Conservation (phyloP, 2,888 invertebrate species). For the Sarcophaga variegata region DNA sequence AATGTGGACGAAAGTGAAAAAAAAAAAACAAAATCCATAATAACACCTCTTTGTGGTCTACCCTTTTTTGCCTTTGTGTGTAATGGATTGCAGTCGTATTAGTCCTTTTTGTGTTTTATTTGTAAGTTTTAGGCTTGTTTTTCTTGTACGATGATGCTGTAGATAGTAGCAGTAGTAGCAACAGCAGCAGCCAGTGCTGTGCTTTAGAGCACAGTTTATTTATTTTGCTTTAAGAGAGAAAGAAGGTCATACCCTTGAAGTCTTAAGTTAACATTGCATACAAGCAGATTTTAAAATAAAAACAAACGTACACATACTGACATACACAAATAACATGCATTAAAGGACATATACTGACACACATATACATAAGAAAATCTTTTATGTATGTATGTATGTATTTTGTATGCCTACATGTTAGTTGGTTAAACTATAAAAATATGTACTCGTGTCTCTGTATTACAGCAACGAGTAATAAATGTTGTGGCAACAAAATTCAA, state of each 20-base stretch:
- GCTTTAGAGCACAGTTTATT: constrained; percentile 31
- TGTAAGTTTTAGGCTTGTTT: background rate
- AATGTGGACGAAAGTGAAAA: no score
- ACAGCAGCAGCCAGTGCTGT: no score
- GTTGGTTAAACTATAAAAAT: background rate
- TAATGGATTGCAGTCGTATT: background rate
- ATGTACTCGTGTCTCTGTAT: background rate
- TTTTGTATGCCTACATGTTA: background rate
- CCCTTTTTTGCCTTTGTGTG: background rate
- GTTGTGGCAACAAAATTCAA: background rate
- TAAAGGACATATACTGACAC: background rate
- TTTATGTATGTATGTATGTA: background rate
- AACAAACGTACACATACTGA: background rate
- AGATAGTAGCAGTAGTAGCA: no score
- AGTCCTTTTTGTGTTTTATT: background rate
- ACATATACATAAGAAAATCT: background rate
- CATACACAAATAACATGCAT: background rate
- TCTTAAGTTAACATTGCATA: constrained; percentile 54
- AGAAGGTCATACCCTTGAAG: constrained; percentile 67
- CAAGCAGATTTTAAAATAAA: constrained; percentile 1
- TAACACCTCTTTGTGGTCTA: background rate
- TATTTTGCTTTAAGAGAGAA: constrained; percentile 56
- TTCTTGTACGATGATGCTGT: background rate
- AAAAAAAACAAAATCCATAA: no score
- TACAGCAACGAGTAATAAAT: background rate